phyloP scores from a whole-genome alignment of 64 coral and sea anemone genomes.

The Stylophora pistillata region DNA sequence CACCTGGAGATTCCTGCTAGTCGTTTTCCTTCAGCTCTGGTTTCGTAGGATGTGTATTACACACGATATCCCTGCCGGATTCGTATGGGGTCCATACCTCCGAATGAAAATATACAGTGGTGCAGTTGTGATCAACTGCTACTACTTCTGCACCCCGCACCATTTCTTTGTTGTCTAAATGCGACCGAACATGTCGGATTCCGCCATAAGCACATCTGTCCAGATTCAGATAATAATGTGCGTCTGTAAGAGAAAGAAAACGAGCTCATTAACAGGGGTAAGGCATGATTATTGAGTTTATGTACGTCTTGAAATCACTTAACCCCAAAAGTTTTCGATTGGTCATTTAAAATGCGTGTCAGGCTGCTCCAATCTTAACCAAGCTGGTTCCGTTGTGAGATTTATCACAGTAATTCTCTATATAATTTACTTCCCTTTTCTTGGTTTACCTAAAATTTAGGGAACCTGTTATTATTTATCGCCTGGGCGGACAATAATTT shows the following conservation, averaged over 20 bases:
- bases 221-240: slow-evolving; percentile 61
- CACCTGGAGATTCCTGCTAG: background rate
- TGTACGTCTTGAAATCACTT: background rate
- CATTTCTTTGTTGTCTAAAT: slow-evolving; percentile 78
- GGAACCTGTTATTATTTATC: too few species aligned
- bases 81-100: slow-evolving; percentile 55
- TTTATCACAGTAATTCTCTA: too few species aligned
- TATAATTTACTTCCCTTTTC: too few species aligned
- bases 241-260: slow-evolving; percentile 21
- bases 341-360: too few species aligned
- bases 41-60: slow-evolving; percentile 49
- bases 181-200: slow-evolving; percentile 55
- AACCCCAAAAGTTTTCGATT: too few species aligned
- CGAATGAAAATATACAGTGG: slow-evolving; percentile 76
- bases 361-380: too few species aligned
- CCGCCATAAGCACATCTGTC: slow-evolving; percentile 73
- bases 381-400: too few species aligned
- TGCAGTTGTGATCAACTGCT: slow-evolving; percentile 81
- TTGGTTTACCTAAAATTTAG: too few species aligned
- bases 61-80: slow-evolving; percentile 53
- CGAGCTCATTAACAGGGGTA: background rate
- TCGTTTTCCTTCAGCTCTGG: background rate
- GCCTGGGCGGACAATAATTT: too few species aligned
- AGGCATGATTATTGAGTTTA: background rate
- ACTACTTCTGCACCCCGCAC: slow-evolving; percentile 87